Evolutionary conservation across 2,797 vertebrate genomes (phyloP).

Genomic region (Fratercula arctica): DNA sequence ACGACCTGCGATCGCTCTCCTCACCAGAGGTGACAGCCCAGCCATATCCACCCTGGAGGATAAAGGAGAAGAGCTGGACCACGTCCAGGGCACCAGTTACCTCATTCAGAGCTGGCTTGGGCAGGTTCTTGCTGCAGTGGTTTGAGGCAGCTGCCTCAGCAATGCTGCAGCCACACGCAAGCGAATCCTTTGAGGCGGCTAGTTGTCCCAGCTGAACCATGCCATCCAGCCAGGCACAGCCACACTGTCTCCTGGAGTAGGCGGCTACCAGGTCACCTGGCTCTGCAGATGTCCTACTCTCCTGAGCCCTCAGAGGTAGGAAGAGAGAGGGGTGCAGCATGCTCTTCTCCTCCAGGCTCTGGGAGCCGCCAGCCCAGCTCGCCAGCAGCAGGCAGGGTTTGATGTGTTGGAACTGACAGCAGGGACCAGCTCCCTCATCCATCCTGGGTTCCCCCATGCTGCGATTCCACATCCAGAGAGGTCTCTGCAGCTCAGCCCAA

Average conservation of each 20-base stretch:
- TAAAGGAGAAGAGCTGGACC: not conserved
- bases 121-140: not conserved
- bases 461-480: not conserved
- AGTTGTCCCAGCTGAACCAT: not conserved
- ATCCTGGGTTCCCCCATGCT: not conserved
- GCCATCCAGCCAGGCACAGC: not conserved
- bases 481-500: not conserved
- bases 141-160: not conserved
- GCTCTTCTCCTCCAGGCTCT: not conserved
- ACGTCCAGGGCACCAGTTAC: not conserved
- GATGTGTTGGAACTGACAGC: not conserved
- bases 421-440: not conserved
- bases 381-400: not conserved
- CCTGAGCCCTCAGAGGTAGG: not conserved
- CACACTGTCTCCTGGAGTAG: not conserved
- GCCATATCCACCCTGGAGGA: not conserved
- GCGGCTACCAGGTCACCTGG: not conserved
- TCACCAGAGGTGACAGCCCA: not conserved
- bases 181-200: not conserved
- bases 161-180: not conserved
- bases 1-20: fast-evolving
- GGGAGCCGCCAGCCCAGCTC: not conserved
- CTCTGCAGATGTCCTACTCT: not conserved
- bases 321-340: not conserved
- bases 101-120: not conserved